Base-by-base conservation (phyloP, 2,888 invertebrate genomes). In the Labia minor region DNA sequence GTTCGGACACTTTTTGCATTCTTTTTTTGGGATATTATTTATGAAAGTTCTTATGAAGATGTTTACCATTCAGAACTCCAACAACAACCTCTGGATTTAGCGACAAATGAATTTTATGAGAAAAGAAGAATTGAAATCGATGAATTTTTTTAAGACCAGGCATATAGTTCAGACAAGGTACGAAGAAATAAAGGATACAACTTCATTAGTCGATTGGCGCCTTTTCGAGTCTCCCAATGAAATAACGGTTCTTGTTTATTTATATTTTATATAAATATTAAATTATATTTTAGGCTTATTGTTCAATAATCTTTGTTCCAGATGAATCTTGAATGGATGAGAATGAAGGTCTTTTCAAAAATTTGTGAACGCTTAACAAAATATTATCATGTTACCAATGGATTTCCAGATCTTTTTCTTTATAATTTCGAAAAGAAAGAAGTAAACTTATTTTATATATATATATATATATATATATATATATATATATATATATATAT, bases 371-470 rank as follows among this genome's bases (percentile, higher is more conserved):
- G 86, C 26, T 78, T 89, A 63, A 82, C 85, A 0, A 74, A 74
- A 1, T 78, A 86, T 77, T 86, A 83, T 74, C 78, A 82, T n/a
- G 82, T 85, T 70, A 81, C 81, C 68, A 83, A 86, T 72, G 93
- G 93, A 37, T 88, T 93, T 77, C 93, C 94, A 0, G 93, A 94
- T 79, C 83, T 94, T 33, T 84, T 89, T 8, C 76, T 93, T 14
- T 94, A 92, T 91, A 85, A 89, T 75, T 73, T 75, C 0, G 65
- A 73, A 26, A 78, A 80, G 1, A 80, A 79, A 66, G 78, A 81
- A 78, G 84, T 84, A n/a, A n/a, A n/a, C n/a, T n/a, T n/a, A n/a
- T n/a, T n/a, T n/a, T n/a, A n/a, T n/a, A n/a, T n/a, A n/a, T n/a
- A n/a, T n/a, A n/a, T n/a, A n/a, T n/a, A n/a, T n/a, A n/a, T n/a